Evolutionary conservation across 2,113 vertebrate genomes (phyloP).

Genomic region (Crotalus helleri): DNA sequence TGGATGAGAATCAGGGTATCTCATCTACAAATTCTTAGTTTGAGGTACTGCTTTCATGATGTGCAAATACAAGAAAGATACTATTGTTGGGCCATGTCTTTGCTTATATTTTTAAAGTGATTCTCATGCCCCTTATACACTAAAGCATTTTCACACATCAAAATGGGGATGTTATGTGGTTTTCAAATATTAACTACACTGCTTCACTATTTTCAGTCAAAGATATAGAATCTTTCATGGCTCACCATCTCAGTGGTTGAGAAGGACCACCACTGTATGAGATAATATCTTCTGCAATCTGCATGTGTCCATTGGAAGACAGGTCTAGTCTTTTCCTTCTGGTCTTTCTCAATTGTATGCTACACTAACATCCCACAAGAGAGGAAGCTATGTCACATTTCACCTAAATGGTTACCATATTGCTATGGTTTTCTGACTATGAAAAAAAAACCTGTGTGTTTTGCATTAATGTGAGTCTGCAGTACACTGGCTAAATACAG

Average conservation of each 20-base stretch:
- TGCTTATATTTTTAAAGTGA: neutral
- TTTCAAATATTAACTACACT: neutral
- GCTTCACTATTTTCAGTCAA: neutral
- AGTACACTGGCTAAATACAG: constrained; percentile 3
- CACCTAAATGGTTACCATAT: neutral
- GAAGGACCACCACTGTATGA: neutral
- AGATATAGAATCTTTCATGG: neutral
- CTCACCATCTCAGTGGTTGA: neutral
- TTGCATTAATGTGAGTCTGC: constrained; percentile 12
- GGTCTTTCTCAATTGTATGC: neutral
- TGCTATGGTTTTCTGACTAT: constrained; percentile 18
- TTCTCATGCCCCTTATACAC: neutral
- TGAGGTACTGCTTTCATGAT: neutral
- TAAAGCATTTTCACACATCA: neutral
- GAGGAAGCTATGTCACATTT: neutral
- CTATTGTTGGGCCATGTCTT: neutral
- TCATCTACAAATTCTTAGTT: neutral
- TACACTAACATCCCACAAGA: neutral
- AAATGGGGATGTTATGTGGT: neutral
- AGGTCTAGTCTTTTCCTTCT: neutral
- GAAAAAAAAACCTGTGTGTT: constrained; percentile 1
- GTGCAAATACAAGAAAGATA: neutral
- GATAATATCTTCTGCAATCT: neutral
- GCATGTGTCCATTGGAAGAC: neutral
- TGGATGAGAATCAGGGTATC: neutral